A percentile compares a stretch with the other conserved stretches of the same genome.
Evolutionary conservation across 2,888 invertebrate species (phyloP).

Genomic region (Deroplatys truncata): DNA sequence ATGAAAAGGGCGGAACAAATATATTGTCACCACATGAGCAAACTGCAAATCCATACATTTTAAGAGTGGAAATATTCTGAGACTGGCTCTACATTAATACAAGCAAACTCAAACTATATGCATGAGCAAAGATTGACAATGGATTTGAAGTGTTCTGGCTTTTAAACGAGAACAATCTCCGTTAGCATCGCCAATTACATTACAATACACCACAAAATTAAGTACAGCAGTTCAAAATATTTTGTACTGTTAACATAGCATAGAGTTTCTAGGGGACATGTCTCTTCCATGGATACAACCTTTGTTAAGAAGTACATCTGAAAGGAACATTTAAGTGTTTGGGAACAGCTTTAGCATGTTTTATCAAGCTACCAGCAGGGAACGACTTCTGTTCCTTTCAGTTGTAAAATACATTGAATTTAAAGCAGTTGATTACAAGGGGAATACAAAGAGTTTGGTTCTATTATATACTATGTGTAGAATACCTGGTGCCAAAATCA

Average conservation of each 20-base stretch:
- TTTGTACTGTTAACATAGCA: neutral
- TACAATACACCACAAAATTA: neutral
- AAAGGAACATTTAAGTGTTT: neutral
- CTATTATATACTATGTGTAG: neutral
- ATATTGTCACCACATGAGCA: constrained; percentile 8
- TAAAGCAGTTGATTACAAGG: neutral
- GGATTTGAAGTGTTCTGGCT: neutral
- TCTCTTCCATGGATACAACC: neutral
- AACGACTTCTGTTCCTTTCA: neutral
- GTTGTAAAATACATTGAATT: neutral
- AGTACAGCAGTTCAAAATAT: neutral
- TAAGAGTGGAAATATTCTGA: neutral
- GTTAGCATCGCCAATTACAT: neutral
- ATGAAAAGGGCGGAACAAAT: neutral
- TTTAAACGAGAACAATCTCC: neutral
- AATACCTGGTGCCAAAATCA: neutral
- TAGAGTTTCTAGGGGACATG: neutral
- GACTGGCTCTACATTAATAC: neutral
- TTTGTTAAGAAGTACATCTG: neutral
- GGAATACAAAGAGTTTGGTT: neutral
- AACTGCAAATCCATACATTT: neutral
- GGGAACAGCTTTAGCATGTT: neutral
- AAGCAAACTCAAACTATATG: neutral
- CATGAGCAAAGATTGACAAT: neutral
- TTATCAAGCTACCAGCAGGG: neutral